Evolutionary conservation across 2,888 invertebrate genomes (phyloP), one percentile per base, ranked within the genome.

Genomic region (Hecatera dysodea): DNA sequence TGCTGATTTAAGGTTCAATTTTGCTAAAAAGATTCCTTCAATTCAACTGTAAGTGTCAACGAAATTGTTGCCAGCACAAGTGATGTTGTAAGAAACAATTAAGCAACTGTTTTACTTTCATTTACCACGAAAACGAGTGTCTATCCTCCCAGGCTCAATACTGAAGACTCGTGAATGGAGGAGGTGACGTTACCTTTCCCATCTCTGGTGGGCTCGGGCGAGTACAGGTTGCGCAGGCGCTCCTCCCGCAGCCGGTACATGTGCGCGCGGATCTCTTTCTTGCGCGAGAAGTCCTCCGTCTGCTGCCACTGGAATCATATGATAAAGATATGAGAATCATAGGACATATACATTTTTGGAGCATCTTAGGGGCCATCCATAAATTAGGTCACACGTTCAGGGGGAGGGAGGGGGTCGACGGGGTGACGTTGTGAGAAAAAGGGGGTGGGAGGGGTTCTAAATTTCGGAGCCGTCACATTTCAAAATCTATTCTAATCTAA

Each of bases 201-300:
- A 33, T 90, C 91, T 46, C 84, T 78, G 52, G 86, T 79, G 62
- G 94, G 95, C 72, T 95, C 95, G n/a, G 95, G 92, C 65, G 96
- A 97, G 95, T 98, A 98, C 83, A 98, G 97, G 92, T 97, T 97
- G 89, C 97, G 97, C 87, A 98, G 96, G 75, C 98, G 97, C 89
- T 97, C 97, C 92, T 98, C 98, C 57, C 98, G 97, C 90, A 98
- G 96, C 86, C 97, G 97, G 92, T 98, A 98, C 97, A 98, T 98
- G 94, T 98, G 97, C 57, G 98, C 97, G 75, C 98, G 97, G 87
- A 99, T 98, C 93, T 98, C 98, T 92, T 98, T 98, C 94, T 98
- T 98, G 80, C 97, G 97, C 67, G 98, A 97, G 92, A 98, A 98
- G 93, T 98, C 98, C 89, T 98, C 98, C 59, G 98, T 98, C 91